Evolutionary conservation across 1,140 invertebrate genomes (phyloP), one percentile per base, ranked within the genome.

Genomic region (Drosophila micromelanica): DNA sequence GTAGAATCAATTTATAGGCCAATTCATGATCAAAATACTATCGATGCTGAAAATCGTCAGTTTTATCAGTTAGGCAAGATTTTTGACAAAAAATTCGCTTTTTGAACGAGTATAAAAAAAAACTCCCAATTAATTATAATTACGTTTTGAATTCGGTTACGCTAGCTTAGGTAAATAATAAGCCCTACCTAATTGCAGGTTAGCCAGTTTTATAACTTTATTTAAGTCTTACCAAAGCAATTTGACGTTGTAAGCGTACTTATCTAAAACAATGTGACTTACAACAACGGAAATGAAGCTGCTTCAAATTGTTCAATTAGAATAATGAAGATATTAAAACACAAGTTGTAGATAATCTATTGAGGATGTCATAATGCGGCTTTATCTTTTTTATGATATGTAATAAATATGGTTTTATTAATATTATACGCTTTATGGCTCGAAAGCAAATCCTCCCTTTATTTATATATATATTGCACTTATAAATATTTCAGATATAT

Each of bases 121-220:
- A 15, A 56, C 17, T 43, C 2, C 48, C 77, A 73, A 75, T 68
- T 68, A 62, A 35, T 9, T 43, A 20, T 51, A 71, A 76, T 73
- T 68, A 55, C 20, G 3, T n/a, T n/a, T n/a, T n/a, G n/a, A n/a
- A n/a, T n/a, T 43, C 35, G 46, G 75, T 79, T 80, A 76, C 80
- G 80, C 55, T 79, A 70, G 68, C 76, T 64, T 79, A 12, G 30
- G 20, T 65, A 27, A 79, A 76, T 64, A 76, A 76, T 75, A 65
- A 76, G 51, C 42, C 38, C 11, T n/a, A 35, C 23, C 30, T 77
- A 85, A 76, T 79, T 71, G 61, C 49, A 48, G 64, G 12, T 38
- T 43, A 43, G 51, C 0, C 9, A 23, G 6, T 4, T 23, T 35
- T 20, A 37, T n/a, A 5, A 3, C 20, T 42, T 17, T 11, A 23